A percentile compares a stretch with the other conserved stretches of the same genome.
These are phyloP conservation scores for Tamandua tetradactyla DNA, from an alignment of 2,797 vertebrate genomes.

Conservation along the genomic window DNA sequence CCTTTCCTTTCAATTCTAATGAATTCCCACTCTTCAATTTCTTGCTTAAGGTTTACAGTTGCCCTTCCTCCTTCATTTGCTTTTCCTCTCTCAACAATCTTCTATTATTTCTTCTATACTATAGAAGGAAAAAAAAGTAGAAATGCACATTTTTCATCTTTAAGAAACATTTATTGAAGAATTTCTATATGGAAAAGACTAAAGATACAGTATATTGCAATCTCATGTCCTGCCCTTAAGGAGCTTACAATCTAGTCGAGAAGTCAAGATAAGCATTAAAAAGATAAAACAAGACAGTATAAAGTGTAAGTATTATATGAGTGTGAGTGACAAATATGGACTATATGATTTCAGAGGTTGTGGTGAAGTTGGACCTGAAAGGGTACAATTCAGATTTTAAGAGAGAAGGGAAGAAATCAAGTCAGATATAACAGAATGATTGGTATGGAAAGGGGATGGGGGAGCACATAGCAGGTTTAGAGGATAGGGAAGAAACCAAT, in stretches of 20 bases:
- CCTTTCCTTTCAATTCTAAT: background rate
- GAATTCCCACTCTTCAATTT: background rate
- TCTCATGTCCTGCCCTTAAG: background rate
- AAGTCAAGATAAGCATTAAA: background rate
- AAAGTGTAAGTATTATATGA: background rate
- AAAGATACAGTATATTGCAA: background rate
- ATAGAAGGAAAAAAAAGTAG: background rate
- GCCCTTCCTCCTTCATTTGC: background rate
- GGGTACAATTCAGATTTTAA: slow-evolving; percentile 31
- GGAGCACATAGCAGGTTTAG: background rate
- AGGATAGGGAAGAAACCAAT: background rate
- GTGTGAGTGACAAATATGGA: slow-evolving; percentile 9
- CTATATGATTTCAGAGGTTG: background rate
- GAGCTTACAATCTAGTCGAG: slow-evolving; percentile 39
- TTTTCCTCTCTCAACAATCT: background rate
- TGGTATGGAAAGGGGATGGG: background rate
- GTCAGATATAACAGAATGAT: background rate
- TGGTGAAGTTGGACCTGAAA: background rate
- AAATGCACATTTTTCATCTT: slow-evolving; percentile 19
- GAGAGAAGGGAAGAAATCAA: slow-evolving; percentile 4
- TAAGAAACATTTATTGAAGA: slow-evolving; percentile 49
- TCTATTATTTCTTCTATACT: background rate
- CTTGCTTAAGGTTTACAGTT: background rate
- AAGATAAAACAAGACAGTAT: background rate
- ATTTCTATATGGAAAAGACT: background rate